phyloP scores from a whole-genome alignment of 2,797 vertebrate genomes.

The Poecilia gillii region DNA sequence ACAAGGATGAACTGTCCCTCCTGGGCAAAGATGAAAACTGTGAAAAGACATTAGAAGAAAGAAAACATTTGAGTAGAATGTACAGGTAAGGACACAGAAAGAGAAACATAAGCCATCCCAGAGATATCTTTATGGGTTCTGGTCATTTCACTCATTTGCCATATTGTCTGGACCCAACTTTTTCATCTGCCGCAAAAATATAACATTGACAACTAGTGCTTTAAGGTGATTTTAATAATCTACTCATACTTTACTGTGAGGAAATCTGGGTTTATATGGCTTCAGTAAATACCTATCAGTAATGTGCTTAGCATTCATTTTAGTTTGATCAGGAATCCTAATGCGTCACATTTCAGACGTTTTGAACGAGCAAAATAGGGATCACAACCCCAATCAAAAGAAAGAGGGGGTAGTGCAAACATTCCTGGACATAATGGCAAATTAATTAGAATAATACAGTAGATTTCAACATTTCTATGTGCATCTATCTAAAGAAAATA shows the following conservation, averaged over 20 bases:
- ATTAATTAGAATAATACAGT: background rate
- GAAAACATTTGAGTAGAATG: conserved; percentile 88
- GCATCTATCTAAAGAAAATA: background rate
- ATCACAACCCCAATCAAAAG: background rate
- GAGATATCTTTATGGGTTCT: background rate
- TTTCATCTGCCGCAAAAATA: background rate
- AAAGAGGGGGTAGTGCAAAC: background rate
- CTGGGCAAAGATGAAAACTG: conserved; percentile 92
- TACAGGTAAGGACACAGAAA: conserved; percentile 85
- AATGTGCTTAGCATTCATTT: background rate
- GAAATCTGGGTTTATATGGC: background rate
- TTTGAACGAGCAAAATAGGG: background rate
- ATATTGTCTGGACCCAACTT: background rate
- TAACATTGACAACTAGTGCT: background rate
- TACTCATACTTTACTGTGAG: background rate
- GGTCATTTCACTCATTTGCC: background rate
- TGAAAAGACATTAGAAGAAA: conserved; percentile 92
- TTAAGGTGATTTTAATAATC: background rate
- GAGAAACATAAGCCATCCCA: background rate
- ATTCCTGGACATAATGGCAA: background rate
- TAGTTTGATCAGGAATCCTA: background rate
- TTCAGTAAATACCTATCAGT: background rate
- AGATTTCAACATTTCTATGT: background rate
- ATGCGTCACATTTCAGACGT: background rate
- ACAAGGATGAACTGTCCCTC: conserved; percentile 85